Evolutionary conservation across 2,113 vertebrate species (phyloP).

Genomic region (Stictonetta naevosa): DNA sequence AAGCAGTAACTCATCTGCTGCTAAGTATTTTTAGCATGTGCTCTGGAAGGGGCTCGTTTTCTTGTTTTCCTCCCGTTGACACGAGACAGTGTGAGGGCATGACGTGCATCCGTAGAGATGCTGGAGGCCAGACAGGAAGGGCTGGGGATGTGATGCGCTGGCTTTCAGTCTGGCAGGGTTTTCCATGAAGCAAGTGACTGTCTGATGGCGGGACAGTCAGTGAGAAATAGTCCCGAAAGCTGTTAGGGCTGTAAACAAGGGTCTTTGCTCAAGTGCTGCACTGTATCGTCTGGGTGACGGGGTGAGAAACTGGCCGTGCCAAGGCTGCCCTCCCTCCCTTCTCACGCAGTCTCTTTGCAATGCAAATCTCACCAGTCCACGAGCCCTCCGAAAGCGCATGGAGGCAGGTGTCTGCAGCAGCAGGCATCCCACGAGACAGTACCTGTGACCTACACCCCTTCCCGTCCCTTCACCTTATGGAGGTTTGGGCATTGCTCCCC

Average conservation of each 20-base stretch:
- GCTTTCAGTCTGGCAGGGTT: background rate
- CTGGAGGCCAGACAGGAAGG: background rate
- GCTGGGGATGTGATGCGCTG: background rate
- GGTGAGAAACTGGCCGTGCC: rapidly evolving
- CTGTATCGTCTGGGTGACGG: background rate
- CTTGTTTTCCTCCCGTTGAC: background rate
- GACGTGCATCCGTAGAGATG: background rate
- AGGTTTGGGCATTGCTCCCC: background rate
- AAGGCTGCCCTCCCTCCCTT: background rate
- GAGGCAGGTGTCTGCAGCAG: background rate
- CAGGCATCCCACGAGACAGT: background rate
- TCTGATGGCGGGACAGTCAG: background rate
- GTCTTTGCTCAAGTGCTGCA: background rate
- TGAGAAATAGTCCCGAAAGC: background rate
- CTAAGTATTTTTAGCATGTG: background rate
- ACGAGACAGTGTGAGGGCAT: rapidly evolving
- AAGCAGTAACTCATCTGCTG: background rate
- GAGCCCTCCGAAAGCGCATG: rapidly evolving
- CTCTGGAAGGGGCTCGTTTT: background rate
- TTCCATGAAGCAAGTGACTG: background rate
- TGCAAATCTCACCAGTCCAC: background rate
- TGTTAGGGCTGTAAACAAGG: background rate
- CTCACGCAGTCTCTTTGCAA: background rate
- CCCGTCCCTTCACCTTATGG: background rate
- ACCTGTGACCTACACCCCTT: background rate